Evolutionary conservation across 37 sponge, comb jelly and placozoan genomes (phyloP), one percentile per base, ranked within the genome.

Genomic region (Halisarca cf. caerulea): DNA sequence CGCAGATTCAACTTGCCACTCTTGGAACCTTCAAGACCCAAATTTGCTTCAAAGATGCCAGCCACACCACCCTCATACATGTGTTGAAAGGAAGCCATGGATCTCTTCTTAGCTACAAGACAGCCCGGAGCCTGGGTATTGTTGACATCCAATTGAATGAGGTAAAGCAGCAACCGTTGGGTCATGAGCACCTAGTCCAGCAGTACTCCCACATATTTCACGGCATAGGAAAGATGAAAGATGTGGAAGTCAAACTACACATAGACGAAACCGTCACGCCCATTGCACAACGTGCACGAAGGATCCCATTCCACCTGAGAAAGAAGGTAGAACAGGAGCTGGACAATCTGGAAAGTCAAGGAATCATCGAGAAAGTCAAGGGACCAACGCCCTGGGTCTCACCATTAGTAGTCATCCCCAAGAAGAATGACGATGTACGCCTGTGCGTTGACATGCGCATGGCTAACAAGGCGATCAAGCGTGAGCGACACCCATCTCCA

Each of bases 301-400:
- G 77, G n/a, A 87, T 87, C 28, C 83, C 88, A 30, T 87, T 87
- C 44, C 83, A 81, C 34, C 39, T 87, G 15, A 30, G 82, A 14
- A 87, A 86, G 72, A 80, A 87, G 44, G 88, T 87, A 14, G 84
- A 86, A 81, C 45, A 15, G 15, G 88, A 87, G 51, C 73, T 87
- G 35, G 32, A 57, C 9, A 81, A 81, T 2, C 78, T 87, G 4
- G 82, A 82, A 53, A 9, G 54, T 37, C 74, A 74, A 37, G 82
- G 53, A 23, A 82, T 87, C 79, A 87, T 87, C 40, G 78, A 82
- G 62, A 81, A 81, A 28, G 88, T 82, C 3, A 61, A 82, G 33
- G 87, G 87, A 25, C 87, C 87, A 3, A 86, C 84, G 34, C 84
- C 81, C 0, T 89, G 89, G 89, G 81, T 89, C 30, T 84, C 85